Conservation (phyloP, 2,888 invertebrate species). For the Lampropteryx suffumata region DNA sequence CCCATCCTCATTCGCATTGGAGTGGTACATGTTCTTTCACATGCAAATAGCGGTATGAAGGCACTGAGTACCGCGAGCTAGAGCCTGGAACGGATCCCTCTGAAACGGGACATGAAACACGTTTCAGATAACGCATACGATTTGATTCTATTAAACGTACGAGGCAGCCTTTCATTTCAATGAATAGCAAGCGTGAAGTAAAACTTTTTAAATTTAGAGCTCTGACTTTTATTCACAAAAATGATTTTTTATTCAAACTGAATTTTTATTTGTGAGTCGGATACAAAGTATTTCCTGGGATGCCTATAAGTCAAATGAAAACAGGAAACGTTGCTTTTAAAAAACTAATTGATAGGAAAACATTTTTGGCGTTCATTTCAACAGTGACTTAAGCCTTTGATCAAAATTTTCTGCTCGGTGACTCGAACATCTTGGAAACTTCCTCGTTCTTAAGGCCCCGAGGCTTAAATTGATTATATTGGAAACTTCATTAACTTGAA, state of each 20-base stretch:
- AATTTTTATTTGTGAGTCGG: too few species aligned
- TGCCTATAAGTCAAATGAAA: slow-evolving; percentile 12
- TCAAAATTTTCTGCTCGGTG: slow-evolving; percentile 32
- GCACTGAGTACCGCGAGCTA: slow-evolving; percentile 24
- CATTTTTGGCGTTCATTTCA: slow-evolving; percentile 28
- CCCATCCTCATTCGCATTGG: slow-evolving; percentile 46
- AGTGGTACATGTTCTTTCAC: slow-evolving; percentile 59
- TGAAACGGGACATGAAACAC: slow-evolving; percentile 60
- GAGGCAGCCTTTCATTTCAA: slow-evolving; percentile 31
- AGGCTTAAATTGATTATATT: slow-evolving; percentile 29
- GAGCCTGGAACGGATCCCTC: slow-evolving; percentile 24
- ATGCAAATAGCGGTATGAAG: slow-evolving; percentile 59
- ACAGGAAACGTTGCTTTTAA: slow-evolving; percentile 17
- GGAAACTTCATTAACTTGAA: slow-evolving; percentile 28
- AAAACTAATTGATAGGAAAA: slow-evolving; percentile 27
- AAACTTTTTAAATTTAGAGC: background rate
- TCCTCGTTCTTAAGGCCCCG: slow-evolving; percentile 22
- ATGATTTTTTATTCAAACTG: too few species aligned
- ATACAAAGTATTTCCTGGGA: too few species aligned
- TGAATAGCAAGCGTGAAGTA: slow-evolving; percentile 24
- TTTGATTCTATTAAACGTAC: slow-evolving; percentile 59
- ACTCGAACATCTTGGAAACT: slow-evolving; percentile 32
- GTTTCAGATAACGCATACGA: slow-evolving; percentile 70
- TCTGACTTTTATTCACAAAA: too few species aligned
- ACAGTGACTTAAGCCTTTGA: slow-evolving; percentile 32